These are phyloP conservation scores for Trachemys scripta DNA, from an alignment of 2,113 vertebrate species.

Conservation along the genomic window DNA sequence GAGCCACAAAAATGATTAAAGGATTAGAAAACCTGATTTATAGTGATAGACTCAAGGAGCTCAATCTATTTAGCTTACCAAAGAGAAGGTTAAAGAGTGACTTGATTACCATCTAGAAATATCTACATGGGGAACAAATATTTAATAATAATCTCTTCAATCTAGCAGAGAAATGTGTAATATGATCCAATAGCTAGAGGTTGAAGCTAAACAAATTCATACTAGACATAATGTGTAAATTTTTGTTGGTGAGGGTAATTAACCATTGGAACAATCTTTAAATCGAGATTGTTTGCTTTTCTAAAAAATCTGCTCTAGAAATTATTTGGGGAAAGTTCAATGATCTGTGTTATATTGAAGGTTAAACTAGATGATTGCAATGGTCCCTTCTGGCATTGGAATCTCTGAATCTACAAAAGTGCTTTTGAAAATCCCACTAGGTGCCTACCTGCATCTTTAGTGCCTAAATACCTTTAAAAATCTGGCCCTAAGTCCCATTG, in stretches of 20 bases:
- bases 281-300: not conserved
- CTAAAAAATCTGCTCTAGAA: no score
- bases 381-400: no score
- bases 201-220: not conserved
- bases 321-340: no score
- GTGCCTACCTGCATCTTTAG: fast-evolving
- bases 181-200: not conserved
- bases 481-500: not conserved
- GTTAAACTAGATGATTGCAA: no score
- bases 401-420: no score
- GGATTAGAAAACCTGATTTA: not conserved
- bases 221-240: not conserved
- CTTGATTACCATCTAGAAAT: not conserved
- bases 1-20: not conserved
- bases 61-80: not conserved
- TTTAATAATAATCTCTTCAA: not conserved
- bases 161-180: not conserved
- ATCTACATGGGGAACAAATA: not conserved
- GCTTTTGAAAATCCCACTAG: not conserved
- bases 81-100: not conserved
- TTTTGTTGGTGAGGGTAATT: not conserved
- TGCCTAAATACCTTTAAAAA: fast-evolving
- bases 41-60: not conserved
- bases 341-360: no score
- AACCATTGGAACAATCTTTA: not conserved